Conservation (phyloP, 2,113 vertebrate genomes). For the Peucedramus taeniatus region DNA sequence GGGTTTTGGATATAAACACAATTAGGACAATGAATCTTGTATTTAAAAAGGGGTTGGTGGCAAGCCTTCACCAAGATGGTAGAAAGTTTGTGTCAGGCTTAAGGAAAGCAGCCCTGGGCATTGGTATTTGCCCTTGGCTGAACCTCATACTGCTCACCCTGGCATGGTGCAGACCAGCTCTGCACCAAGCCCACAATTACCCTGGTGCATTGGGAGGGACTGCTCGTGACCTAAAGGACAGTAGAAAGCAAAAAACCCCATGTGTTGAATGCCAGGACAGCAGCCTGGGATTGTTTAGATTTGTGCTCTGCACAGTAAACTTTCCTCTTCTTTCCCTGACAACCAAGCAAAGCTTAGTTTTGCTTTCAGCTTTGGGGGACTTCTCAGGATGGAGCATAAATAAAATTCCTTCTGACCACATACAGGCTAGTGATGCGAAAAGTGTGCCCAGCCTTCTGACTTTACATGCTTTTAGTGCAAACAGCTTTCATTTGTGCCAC, state of each 20-base stretch:
- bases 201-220: too few species aligned
- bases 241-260: background rate
- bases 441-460: background rate
- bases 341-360: background rate
- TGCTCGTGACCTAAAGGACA: background rate
- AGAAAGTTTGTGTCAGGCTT: background rate
- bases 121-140: background rate
- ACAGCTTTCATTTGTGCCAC: background rate
- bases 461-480: background rate
- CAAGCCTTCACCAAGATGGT: background rate
- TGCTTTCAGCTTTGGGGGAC: background rate
- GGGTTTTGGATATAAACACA: background rate
- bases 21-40: background rate
- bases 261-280: background rate
- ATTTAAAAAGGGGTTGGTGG: background rate
- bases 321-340: background rate
- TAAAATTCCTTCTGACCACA: background rate
- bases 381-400: background rate
- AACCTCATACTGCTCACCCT: rapidly evolving
- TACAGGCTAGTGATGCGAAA: background rate
- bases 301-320: background rate
- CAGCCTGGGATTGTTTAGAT: background rate
- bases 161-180: rapidly evolving
- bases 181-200: background rate
- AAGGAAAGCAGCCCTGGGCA: background rate